phyloP scores from a whole-genome alignment of 2,888 invertebrate species.

The Cerceris ruficornis region DNA sequence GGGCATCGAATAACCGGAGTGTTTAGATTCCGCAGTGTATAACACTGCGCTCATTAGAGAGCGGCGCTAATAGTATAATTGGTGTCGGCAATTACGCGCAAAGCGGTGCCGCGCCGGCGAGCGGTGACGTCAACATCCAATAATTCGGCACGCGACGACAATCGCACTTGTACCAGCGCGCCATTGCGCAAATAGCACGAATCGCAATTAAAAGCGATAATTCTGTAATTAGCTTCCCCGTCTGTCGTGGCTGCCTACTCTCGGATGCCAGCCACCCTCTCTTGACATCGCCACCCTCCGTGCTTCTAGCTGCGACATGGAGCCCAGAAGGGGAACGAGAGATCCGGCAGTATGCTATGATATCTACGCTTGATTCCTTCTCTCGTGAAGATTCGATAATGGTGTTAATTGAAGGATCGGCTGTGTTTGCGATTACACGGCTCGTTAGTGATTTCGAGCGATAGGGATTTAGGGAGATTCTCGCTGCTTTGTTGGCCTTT shows the following conservation, averaged over 20 bases:
- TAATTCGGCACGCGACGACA: slow-evolving; percentile 81
- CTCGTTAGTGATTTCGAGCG: background rate
- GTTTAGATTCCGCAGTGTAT: slow-evolving; percentile 67
- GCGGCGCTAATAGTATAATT: slow-evolving; percentile 78
- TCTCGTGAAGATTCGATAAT: background rate
- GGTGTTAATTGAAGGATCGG: slow-evolving; percentile 24
- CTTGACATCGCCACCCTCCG: slow-evolving; percentile 2
- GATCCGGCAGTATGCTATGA: slow-evolving; percentile 2
- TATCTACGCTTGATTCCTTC: slow-evolving; percentile 8
- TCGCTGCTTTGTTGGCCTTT: background rate
- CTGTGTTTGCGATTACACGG: slow-evolving; percentile 3
- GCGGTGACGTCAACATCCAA: slow-evolving; percentile 78
- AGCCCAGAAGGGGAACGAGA: too few relatives aligned
- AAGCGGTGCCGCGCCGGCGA: slow-evolving; percentile 64
- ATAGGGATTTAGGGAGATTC: background rate
- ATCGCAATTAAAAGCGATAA: slow-evolving; percentile 78
- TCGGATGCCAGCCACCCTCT: background rate
- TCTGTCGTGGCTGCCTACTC: slow-evolving; percentile 30
- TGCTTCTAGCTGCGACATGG: too few relatives aligned
- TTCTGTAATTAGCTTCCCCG: slow-evolving; percentile 73
- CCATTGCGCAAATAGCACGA: slow-evolving; percentile 73
- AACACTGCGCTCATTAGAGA: slow-evolving; percentile 66
- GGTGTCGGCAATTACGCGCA: slow-evolving; percentile 71
- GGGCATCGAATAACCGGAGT: slow-evolving; percentile 41
- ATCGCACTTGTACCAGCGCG: slow-evolving; percentile 67